These are phyloP conservation scores for Drosophila arawakana DNA, from an alignment of 1,140 invertebrate genomes.

Conservation along the genomic window DNA sequence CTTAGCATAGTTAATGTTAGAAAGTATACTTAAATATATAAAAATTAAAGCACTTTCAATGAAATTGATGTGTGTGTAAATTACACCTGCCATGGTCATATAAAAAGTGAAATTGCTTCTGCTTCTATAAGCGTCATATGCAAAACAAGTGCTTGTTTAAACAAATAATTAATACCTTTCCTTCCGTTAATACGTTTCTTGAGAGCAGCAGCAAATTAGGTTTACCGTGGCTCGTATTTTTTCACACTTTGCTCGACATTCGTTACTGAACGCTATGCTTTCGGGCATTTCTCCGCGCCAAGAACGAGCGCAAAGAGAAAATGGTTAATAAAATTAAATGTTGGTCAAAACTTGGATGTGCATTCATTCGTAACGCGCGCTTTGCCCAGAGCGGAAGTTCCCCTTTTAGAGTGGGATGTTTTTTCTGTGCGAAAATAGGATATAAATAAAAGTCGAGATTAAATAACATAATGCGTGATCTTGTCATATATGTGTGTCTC, in stretches of 20 bases:
- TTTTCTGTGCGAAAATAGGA: constrained; percentile 1
- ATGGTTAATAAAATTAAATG: constrained; percentile 72
- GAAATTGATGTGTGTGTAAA: not conserved
- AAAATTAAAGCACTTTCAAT: not conserved
- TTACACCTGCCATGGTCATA: constrained; percentile 7
- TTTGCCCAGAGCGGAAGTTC: constrained; percentile 58
- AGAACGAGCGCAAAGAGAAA: constrained; percentile 60
- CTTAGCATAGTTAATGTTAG: too few species aligned
- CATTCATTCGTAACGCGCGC: constrained; percentile 74
- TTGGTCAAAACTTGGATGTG: constrained; percentile 45
- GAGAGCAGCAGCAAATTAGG: constrained; percentile 20
- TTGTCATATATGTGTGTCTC: constrained; percentile 57
- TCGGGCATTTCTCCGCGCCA: constrained; percentile 31
- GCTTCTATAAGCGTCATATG: constrained; percentile 39
- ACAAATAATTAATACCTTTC: constrained; percentile 62
- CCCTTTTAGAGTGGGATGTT: constrained; percentile 30
- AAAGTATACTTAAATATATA: not conserved
- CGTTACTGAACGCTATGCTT: constrained; percentile 5
- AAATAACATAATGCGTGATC: constrained; percentile 50
- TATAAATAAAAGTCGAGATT: constrained; percentile 33
- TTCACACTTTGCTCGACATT: constrained; percentile 62
- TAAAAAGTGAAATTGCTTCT: constrained; percentile 72
- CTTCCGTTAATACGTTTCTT: constrained; percentile 4
- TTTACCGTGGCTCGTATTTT: constrained; percentile 36
- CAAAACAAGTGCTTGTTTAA: constrained; percentile 49